Percentiles rank a stretch among this genome's conserved stretches.
Conservation (phyloP, 2,888 invertebrate species). For the Drosophila prolongata region DNA sequence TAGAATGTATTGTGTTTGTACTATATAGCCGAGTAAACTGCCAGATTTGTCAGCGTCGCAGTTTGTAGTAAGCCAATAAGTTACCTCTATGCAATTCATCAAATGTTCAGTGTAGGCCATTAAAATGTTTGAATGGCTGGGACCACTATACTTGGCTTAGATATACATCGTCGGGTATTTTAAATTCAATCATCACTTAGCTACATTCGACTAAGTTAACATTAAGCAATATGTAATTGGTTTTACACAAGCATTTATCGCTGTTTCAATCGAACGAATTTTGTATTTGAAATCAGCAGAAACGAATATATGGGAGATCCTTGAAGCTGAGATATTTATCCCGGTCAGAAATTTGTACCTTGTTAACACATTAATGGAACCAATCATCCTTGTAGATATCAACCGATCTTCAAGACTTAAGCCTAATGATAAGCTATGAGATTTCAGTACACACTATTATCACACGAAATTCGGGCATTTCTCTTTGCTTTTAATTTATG, state of each 20-base stretch:
- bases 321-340: constrained; percentile 5
- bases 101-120: constrained; percentile 26
- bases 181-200: constrained; percentile 3
- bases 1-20: constrained; percentile 31
- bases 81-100: constrained; percentile 31
- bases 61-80: constrained; percentile 30
- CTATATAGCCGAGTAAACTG: constrained; percentile 34
- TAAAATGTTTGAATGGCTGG: constrained; percentile 20
- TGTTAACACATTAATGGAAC: constrained; percentile 20
- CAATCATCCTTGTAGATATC: constrained; percentile 28
- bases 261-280: constrained; percentile 27
- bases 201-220: constrained; percentile 13
- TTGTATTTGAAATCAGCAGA: constrained; percentile 15
- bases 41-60: constrained; percentile 27
- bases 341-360: constrained; percentile 12
- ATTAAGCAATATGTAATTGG: constrained; percentile 14
- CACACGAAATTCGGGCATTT: constrained; percentile 16
- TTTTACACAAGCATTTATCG: constrained; percentile 29
- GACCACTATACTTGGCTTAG: constrained; percentile 11
- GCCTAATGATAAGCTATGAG: constrained; percentile 15
- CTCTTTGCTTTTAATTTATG: constrained; percentile 35
- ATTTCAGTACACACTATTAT: constrained; percentile 24
- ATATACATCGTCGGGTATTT: not conserved
- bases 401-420: constrained; percentile 23
- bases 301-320: constrained; percentile 3